Evolutionary conservation across 2,113 vertebrate genomes (phyloP), one percentile per base, ranked within the genome.

Genomic region (Motacilla tschutschensis): DNA sequence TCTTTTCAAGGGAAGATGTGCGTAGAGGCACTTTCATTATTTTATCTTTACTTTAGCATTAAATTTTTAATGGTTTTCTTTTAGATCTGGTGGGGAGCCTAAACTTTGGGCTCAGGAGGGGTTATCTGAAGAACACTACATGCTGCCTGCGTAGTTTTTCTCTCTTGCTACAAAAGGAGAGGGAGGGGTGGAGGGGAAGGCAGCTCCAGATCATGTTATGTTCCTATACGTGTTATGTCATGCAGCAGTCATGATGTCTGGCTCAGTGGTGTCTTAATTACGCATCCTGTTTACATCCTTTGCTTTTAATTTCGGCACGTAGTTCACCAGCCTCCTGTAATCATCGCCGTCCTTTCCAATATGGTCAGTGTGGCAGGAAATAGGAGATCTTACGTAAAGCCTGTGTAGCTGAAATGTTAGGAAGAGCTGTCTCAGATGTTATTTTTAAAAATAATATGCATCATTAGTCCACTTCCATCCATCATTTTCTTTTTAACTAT

Each of bases 251-350:
- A 87, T 85, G 94, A 93, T 96, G 96, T 97, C 98, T 96, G 97
- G 95, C 95, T 97, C 91, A 90, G 94, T 97, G 90, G 95, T 91
- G 85, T 95, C 96, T 98, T 98, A 97, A 97, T 97, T 97, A 97
- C 94, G 86, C 96, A 97, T 97, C 97, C 98, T 97, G 97, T 98
- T 98, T 98, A 97, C 96, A 96, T 96, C 94, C 95, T 97, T 96
- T 98, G 97, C 98, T 97, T 98, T 97, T 96, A 95, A 97, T 97
- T 97, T 93, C 91, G 60, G 96, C 93, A 94, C 92, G 92, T 97
- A 96, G 91, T 95, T 94, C 93, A 85, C 90, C 89, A 84, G 81
- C 90, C 96, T 93, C 76, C 79, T 87, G 74, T 83, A 94, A 90
- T 93, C 85, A 58, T 54, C 48, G 87, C 81, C 5, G 44, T 79